phyloP scores from a whole-genome alignment of 1,140 invertebrate species.

The honey bee (Apis mellifera) region Amel_HAv3.1 CM009941.2:1767501-1768000 shows the following conservation, averaged over 20 bases:
- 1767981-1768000: neutral
- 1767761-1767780: constrained; percentile 60
- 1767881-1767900: constrained; percentile 58
- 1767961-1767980: constrained; percentile 14
- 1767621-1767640: too few relatives aligned
- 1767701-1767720: too few relatives aligned
- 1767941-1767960: constrained; percentile 39
- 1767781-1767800: constrained; percentile 54
- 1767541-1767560: constrained; percentile 30
- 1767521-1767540: constrained; percentile 69
- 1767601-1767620: neutral
- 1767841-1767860: constrained; percentile 50
- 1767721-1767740: too few relatives aligned
- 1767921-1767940: constrained; percentile 12
- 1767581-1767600: neutral
- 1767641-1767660: neutral
- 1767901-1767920: constrained; percentile 60
- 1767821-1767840: neutral
- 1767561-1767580: constrained; percentile 30
- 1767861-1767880: constrained; percentile 10
- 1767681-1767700: neutral
- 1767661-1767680: neutral
- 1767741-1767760: too few relatives aligned
- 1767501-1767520: constrained; percentile 80
- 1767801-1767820: neutral